Evolutionary conservation across 1,140 invertebrate genomes (phyloP), one percentile per base, ranked within the genome.

Genomic region (Ooceraea biroi): DNA sequence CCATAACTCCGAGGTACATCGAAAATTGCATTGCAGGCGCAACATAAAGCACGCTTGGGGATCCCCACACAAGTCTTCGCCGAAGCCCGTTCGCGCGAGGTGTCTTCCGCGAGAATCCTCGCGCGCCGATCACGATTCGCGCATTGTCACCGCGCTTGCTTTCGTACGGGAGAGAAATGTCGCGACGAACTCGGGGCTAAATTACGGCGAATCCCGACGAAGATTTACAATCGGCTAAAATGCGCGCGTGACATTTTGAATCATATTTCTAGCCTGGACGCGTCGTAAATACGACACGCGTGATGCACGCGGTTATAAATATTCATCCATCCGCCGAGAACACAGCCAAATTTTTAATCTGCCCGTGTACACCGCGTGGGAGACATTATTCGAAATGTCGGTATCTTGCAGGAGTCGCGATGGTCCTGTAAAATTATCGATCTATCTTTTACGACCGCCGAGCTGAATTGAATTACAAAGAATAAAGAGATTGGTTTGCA

Each of bases 221-320:
- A 10, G 57, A 80, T 80, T 80, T 80, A 71, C 57, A 71, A 65
- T 46, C 52, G 76, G 36, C 41, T 30, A 44, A 80, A 80, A 78
- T 22, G 76, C 65, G 44, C 65, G 66, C 17, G 14, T 69, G 63
- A 57, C 63, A 69, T 36, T 57, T 69, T 80, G 36, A 71, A 80
- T 17, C 65, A 80, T 80, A 80, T 80, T 57, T 80, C 76, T 71
- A 71, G n/a, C 36, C 22, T 22, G 52, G 41, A 57, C 63, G 14
- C 36, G 11, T 80, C 50, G 22, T 58, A 80, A 80, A 80, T 80
- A 78, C n/a, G n/a, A 27, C 30, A 14, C 44, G 36, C 76, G 22
- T 57, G 63, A 78, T 44, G 63, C 63, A 12, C 36, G 65, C 12
- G 36, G 41, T 57, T 80, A 80, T 80, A 80, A 80, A 80, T 80